These are phyloP conservation scores for Halictus rubicundus DNA, from an alignment of 1,140 invertebrate genomes.

Conservation along the genomic window DNA sequence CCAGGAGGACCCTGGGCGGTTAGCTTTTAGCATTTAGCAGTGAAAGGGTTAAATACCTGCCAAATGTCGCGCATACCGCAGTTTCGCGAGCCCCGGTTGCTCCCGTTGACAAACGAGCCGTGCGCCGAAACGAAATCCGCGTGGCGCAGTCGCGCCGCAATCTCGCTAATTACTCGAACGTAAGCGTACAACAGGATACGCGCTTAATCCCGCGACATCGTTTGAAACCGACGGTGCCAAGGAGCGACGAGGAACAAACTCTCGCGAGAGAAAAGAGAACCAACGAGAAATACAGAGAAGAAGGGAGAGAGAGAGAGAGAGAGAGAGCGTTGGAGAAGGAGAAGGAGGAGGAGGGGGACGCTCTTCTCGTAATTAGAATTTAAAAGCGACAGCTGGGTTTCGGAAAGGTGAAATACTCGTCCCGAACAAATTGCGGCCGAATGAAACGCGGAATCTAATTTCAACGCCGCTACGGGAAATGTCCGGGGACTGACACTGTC, in stretches of 20 bases:
- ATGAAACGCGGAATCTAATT: neutral
- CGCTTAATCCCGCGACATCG: slow-evolving; percentile 23
- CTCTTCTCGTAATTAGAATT: slow-evolving; percentile 18
- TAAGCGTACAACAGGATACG: slow-evolving; percentile 18
- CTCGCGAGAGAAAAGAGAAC: too few species aligned
- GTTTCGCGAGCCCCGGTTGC: neutral
- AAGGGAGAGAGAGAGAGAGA: neutral
- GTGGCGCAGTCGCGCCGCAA: slow-evolving; percentile 18
- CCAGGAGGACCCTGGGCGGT: too few species aligned
- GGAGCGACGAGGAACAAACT: neutral
- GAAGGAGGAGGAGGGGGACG: too few species aligned
- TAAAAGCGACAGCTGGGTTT: slow-evolving; percentile 3
- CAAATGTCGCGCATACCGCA: neutral
- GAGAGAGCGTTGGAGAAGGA: too few species aligned
- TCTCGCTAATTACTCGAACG: slow-evolving; percentile 39
- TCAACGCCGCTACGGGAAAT: neutral
- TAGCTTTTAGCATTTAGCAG: too few species aligned
- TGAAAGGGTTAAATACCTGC: neutral
- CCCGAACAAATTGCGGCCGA: slow-evolving; percentile 1
- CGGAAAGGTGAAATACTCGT: neutral
- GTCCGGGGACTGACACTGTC: neutral
- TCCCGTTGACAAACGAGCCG: slow-evolving; percentile 18
- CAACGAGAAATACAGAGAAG: neutral
- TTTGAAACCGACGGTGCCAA: neutral
- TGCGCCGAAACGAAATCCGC: neutral